Evolutionary conservation across 2,888 invertebrate species (phyloP), one percentile per base, ranked within the genome.

Genomic region (Endotricha flammealis): DNA sequence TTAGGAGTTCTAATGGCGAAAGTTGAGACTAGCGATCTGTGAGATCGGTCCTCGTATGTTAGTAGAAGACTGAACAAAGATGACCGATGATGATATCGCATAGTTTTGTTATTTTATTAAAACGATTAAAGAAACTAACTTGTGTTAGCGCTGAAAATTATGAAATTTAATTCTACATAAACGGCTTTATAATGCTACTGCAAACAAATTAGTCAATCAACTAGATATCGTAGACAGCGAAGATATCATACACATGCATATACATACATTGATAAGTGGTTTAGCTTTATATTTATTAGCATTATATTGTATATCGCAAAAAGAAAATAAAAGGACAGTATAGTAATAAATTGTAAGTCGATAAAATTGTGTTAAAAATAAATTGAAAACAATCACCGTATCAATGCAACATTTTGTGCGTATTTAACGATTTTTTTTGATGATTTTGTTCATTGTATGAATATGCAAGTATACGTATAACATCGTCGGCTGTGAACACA

Each of bases 11-110:
- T n/a, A 2, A 8, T 30, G 13, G 25, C 23, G 27, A 46, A 42
- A 42, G 55, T 80, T 83, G 83, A 85, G 83, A 85, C 83, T 83
- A 85, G 85, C 85, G 60, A 74, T 80, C 77, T 71, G 57, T 48
- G 46, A 62, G 49, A 64, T 71, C 79, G 79, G 78, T 70, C 68
- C 47, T 39, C 44, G 43, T 12, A 28, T 17, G 61, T 62, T 69
- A 64, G 61, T 64, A 50, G 31, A 22, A 30, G 16, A 22, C 20
- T 12, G 16, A 17, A 27, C 12, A 10, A 20, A 30, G 4, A 31
- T 12, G 3, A 12, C 12, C n/a, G 27, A 36, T 33, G 17, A 32
- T 16, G 12, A 34, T 34, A 32, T 27, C 24, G 35, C 28, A 23
- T 33, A 33, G 33, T 36, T 42, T 38, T 22, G 38, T 38, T 36